A percentile compares a stretch with the other conserved stretches of the same genome.
Evolutionary conservation across 2,888 invertebrate species (phyloP).

Genomic region (Lasioglossum zephyrum): DNA sequence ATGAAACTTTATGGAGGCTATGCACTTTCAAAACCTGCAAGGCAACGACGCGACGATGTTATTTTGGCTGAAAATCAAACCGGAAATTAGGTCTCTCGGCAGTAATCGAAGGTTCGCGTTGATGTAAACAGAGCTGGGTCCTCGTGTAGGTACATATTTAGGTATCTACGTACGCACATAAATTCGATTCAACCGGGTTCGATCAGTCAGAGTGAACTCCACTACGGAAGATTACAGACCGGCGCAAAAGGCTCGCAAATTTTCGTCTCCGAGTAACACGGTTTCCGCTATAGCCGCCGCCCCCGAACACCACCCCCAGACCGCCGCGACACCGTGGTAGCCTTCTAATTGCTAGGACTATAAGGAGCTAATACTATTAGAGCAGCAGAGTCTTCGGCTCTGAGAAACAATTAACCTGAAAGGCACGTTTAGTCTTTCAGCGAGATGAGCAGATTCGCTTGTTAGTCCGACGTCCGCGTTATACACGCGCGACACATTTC

Average conservation of each 20-base stretch:
- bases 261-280: slow-evolving; percentile 39
- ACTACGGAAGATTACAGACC: slow-evolving; percentile 10
- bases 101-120: background rate
- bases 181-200: slow-evolving; percentile 17
- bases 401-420: slow-evolving; percentile 72
- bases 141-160: background rate
- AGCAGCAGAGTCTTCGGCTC: slow-evolving; percentile 50
- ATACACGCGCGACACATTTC: slow-evolving; percentile 41
- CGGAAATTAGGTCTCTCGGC: slow-evolving; percentile 15
- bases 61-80: background rate
- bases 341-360: slow-evolving; percentile 64
- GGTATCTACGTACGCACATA: background rate
- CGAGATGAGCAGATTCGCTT: slow-evolving; percentile 70
- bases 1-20: background rate
- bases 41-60: background rate
- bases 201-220: slow-evolving; percentile 27
- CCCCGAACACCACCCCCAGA: background rate
- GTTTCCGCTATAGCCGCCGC: background rate
- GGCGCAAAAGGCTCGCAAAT: slow-evolving; percentile 30
- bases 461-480: slow-evolving; percentile 58
- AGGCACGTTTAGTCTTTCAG: slow-evolving; percentile 70
- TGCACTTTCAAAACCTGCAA: background rate
- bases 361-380: slow-evolving; percentile 71
- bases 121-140: background rate
- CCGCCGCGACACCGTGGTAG: slow-evolving; percentile 42